These are phyloP conservation scores for Silurus glanis DNA, from an alignment of 2,113 vertebrate genomes.

Conservation along the genomic window DNA sequence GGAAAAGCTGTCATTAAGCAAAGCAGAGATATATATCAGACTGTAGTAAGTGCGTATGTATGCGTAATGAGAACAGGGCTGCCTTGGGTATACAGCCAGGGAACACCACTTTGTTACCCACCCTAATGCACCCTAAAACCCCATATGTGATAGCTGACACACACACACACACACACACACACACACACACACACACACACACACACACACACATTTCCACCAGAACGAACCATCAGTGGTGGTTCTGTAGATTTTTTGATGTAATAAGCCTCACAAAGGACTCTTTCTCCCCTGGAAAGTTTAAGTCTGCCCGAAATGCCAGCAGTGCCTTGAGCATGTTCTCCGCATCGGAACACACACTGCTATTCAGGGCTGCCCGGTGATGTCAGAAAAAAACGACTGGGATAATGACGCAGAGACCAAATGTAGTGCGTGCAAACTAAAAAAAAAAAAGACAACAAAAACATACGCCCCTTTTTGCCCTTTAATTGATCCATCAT, in stretches of 20 bases:
- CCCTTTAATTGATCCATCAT: neutral
- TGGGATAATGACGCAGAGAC: slow-evolving; percentile 5
- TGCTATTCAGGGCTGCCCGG: slow-evolving; percentile 1
- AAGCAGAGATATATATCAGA: slow-evolving; percentile 43
- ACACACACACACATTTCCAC: slow-evolving; percentile 19
- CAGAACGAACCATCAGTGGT: slow-evolving; percentile 29
- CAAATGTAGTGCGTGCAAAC: neutral
- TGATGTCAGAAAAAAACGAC: slow-evolving; percentile 6
- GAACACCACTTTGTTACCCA: slow-evolving; percentile 30
- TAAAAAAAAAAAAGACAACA: neutral
- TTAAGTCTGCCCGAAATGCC: slow-evolving; percentile 23
- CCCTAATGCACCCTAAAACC: neutral
- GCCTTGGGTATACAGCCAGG: slow-evolving; percentile 29
- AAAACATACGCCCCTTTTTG: neutral
- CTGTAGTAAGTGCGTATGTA: neutral
- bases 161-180: slow-evolving; percentile 18
- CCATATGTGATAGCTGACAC: slow-evolving; percentile 2
- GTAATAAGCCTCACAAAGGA: slow-evolving; percentile 45
- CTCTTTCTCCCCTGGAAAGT: slow-evolving; percentile 39
- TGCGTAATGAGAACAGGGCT: slow-evolving; percentile 17
- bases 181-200: slow-evolving; percentile 25
- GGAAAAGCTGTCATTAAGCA: slow-evolving; percentile 45
- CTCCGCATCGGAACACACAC: neutral
- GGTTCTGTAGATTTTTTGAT: slow-evolving; percentile 43
- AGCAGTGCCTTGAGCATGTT: slow-evolving; percentile 18